These are phyloP conservation scores for Sylvietta virens DNA, from an alignment of 2,113 vertebrate genomes.

Conservation along the genomic window DNA sequence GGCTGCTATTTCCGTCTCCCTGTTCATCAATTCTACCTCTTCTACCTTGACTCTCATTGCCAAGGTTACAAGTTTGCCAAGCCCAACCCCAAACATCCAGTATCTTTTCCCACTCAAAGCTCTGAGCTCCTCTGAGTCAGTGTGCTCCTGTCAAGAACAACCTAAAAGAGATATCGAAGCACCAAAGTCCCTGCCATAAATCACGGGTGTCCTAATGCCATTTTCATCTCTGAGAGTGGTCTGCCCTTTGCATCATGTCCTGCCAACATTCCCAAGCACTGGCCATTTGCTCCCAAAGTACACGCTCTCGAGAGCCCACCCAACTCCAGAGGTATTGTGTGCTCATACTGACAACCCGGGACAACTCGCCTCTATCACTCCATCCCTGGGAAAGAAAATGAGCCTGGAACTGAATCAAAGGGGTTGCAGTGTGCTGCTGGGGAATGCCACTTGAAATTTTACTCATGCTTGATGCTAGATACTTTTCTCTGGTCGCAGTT, in stretches of 20 bases:
- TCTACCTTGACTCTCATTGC: background rate
- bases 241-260: background rate
- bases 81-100: background rate
- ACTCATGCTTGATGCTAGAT: background rate
- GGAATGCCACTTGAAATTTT: background rate
- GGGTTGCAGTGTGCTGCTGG: background rate
- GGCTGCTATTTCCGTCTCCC: background rate
- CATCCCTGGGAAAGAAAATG: background rate
- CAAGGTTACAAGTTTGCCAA: background rate
- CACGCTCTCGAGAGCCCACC: accelerated
- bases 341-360: background rate
- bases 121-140: slow-evolving; percentile 2
- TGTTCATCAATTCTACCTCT: background rate
- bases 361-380: background rate
- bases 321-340: background rate
- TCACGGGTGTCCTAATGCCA: background rate
- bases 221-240: background rate
- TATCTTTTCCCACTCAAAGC: background rate
- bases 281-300: background rate
- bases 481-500: background rate
- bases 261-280: background rate
- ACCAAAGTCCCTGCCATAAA: background rate
- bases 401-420: background rate
- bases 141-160: background rate
- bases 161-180: background rate